Percentiles rank a stretch among this genome's conserved stretches.
These are phyloP conservation scores for Salarias fasciatus DNA, from an alignment of 2,797 vertebrate species.

Conservation along the genomic window DNA sequence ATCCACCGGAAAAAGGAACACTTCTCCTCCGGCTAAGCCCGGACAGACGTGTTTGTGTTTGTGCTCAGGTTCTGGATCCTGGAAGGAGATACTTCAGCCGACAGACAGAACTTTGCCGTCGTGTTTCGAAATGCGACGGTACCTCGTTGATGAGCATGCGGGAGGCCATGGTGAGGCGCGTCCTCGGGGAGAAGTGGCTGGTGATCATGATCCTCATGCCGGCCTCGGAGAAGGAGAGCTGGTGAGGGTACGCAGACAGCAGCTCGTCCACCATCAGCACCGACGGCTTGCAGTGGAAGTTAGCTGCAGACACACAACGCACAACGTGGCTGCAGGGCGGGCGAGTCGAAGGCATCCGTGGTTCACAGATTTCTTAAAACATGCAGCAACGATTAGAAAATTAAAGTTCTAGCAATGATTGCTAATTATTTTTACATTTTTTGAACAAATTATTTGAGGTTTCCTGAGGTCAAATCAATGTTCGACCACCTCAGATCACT, in stretches of 20 bases:
- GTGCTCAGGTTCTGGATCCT: conserved; percentile 13
- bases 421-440: too few species aligned
- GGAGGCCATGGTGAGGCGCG: conserved; percentile 98
- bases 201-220: conserved; percentile 99
- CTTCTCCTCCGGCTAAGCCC: conserved; percentile 17
- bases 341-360: conserved; percentile 20
- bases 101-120: too few species aligned
- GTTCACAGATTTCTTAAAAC: too few species aligned
- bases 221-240: conserved; percentile 96
- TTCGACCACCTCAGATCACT: too few species aligned
- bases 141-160: conserved; percentile 99
- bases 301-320: conserved; percentile 67
- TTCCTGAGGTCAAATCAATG: too few species aligned
- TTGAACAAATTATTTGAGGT: too few species aligned
- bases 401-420: too few species aligned
- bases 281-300: conserved; percentile 91
- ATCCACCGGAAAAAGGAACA: too few species aligned
- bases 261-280: conserved; percentile 99
- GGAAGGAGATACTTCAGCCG: too few species aligned
- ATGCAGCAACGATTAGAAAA: too few species aligned
- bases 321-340: too few species aligned
- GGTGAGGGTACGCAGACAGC: conserved; percentile 94
- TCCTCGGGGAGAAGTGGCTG: conserved; percentile 96
- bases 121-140: too few species aligned
- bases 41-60: conserved; percentile 36